A percentile compares a stretch with the other conserved stretches of the same genome.
phyloP scores from a whole-genome alignment of 1,140 invertebrate species.

The Diploscapter pachys region DNA sequence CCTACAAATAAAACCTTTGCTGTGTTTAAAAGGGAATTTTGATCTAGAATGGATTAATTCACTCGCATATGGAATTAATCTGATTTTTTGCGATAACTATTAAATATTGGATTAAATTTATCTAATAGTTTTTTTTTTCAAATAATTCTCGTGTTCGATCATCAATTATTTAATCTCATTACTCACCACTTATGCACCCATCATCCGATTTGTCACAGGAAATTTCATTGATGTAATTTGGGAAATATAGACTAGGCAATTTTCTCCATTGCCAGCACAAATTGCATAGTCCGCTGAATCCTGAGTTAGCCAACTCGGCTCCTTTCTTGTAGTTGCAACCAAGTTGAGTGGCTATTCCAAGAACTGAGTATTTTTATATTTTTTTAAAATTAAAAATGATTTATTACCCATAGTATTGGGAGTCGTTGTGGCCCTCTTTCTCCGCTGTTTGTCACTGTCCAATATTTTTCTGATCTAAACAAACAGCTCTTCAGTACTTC shows the following conservation, averaged over 20 bases:
- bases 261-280: slow-evolving; percentile 13
- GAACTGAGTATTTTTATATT: slow-evolving; percentile 1
- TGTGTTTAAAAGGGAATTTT: background rate
- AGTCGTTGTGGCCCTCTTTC: too few species aligned
- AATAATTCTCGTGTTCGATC: too few species aligned
- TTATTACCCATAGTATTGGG: too few species aligned
- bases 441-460: too few species aligned
- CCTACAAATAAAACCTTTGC: background rate
- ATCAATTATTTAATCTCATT: too few species aligned
- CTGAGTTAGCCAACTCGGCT: background rate
- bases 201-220: slow-evolving; percentile 3
- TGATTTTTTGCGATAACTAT: too few species aligned
- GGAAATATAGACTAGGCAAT: slow-evolving; percentile 11
- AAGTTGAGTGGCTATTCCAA: slow-evolving; percentile 15
- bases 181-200: slow-evolving; percentile 3
- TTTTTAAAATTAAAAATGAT: background rate
- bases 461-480: too few species aligned
- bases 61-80: too few species aligned
- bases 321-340: slow-evolving; percentile 13
- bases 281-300: slow-evolving; percentile 5
- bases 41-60: too few species aligned
- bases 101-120: too few species aligned
- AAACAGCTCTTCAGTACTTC: too few species aligned
- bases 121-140: too few species aligned
- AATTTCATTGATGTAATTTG: slow-evolving; percentile 13